A percentile compares a stretch with the other conserved stretches of the same genome.
phyloP scores from a whole-genome alignment of 2,888 invertebrate species.

The Mesorhabditis belari region DNA sequence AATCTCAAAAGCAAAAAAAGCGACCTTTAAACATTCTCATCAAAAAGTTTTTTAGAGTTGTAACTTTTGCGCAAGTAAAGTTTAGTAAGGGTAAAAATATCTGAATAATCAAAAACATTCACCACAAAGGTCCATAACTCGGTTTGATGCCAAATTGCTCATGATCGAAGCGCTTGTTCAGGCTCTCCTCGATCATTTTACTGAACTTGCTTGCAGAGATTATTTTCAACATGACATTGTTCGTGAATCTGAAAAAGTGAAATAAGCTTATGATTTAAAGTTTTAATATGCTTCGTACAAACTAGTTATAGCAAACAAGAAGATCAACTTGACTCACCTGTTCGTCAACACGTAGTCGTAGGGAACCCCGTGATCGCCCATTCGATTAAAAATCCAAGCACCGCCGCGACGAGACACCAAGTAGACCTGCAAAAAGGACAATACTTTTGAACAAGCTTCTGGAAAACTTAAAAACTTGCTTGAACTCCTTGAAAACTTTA shows the following conservation, averaged over 20 bases:
- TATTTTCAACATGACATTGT: no score
- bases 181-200: slow-evolving; percentile 27
- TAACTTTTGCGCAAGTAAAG: no score
- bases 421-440: slow-evolving; percentile 51
- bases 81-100: no score
- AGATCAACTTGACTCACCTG: slow-evolving; percentile 4
- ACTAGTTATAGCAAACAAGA: neutral
- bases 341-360: slow-evolving; percentile 30
- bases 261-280: no score
- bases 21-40: no score
- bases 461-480: neutral
- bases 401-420: slow-evolving; percentile 57
- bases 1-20: no score
- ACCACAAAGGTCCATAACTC: slow-evolving; percentile 42
- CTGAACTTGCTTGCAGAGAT: no score
- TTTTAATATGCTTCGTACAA: no score
- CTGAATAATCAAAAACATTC: no score
- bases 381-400: slow-evolving; percentile 57
- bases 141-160: slow-evolving; percentile 55
- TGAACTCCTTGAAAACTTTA: neutral
- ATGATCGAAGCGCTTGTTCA: slow-evolving; percentile 47
- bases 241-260: no score
- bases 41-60: no score
- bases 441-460: neutral
- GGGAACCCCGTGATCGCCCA: slow-evolving; percentile 51